phyloP scores from a whole-genome alignment of 35 echinoderm and acorn worm species.

The Ophiothrix spiculata region DNA sequence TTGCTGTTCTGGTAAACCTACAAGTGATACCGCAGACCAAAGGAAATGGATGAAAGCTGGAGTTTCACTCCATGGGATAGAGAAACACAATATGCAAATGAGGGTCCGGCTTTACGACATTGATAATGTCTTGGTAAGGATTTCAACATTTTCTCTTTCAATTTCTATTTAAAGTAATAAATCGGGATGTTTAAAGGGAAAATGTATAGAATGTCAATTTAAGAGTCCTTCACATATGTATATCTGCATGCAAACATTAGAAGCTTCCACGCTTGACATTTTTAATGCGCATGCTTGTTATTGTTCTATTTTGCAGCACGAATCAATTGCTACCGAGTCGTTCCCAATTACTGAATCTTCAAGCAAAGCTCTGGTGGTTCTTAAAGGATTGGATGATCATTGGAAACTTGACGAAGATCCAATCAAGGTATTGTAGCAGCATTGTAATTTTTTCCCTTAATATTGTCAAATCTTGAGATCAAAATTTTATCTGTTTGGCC shows the following conservation, averaged over 20 bases:
- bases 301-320: not conserved
- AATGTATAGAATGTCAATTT: no score
- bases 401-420: conserved; percentile 1
- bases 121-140: not conserved
- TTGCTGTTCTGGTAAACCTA: not conserved
- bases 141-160: not conserved
- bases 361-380: not conserved
- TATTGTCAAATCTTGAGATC: no score
- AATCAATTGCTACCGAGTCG: not conserved
- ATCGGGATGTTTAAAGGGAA: no score
- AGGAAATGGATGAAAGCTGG: not conserved
- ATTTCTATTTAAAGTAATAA: no score
- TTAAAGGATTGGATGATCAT: not conserved
- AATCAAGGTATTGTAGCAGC: not conserved
- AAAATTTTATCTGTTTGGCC: no score
- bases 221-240: no score
- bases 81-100: not conserved
- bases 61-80: not conserved
- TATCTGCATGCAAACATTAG: not conserved
- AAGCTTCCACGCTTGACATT: not conserved
- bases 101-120: not conserved
- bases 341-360: not conserved
- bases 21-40: not conserved
- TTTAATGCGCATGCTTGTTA: not conserved
- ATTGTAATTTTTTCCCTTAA: no score